These are phyloP conservation scores for Spialia ferax DNA, from an alignment of 2,888 invertebrate genomes.

Conservation along the genomic window DNA sequence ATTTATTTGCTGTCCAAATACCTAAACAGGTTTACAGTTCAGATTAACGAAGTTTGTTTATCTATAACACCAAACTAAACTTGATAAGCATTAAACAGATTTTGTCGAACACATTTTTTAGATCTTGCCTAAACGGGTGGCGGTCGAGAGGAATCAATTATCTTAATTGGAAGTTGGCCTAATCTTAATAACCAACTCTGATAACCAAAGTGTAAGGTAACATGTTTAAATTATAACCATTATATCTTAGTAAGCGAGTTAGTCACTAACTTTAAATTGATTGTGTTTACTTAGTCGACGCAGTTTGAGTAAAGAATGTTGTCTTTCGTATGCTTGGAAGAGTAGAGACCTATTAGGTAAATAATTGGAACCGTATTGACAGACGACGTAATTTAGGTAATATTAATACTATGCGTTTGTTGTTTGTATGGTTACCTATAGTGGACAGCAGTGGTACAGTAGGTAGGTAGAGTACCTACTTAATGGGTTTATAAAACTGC, in stretches of 20 bases:
- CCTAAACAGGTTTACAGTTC: slow-evolving; percentile 6
- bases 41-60: slow-evolving; percentile 27
- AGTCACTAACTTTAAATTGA: slow-evolving; percentile 19
- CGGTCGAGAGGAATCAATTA: slow-evolving; percentile 78
- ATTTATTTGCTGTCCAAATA: background rate
- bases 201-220: slow-evolving; percentile 63
- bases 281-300: slow-evolving; percentile 3
- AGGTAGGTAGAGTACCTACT: too few relatives aligned
- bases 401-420: too few relatives aligned
- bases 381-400: too few relatives aligned
- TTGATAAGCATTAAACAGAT: slow-evolving; percentile 53
- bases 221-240: slow-evolving; percentile 59
- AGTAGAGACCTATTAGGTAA: slow-evolving; percentile 9
- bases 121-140: slow-evolving; percentile 59
- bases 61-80: slow-evolving; percentile 20
- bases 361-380: background rate
- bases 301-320: slow-evolving; percentile 10
- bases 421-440: too few relatives aligned
- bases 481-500: too few relatives aligned
- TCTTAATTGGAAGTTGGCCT: slow-evolving; percentile 79
- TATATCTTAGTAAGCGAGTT: slow-evolving; percentile 48
- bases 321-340: too few relatives aligned
- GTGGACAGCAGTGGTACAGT: too few relatives aligned
- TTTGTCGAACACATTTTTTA: slow-evolving; percentile 60
- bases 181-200: slow-evolving; percentile 72